Evolutionary conservation across 1,140 invertebrate species (phyloP), one percentile per base, ranked within the genome.

Genomic region (Zophobas morio): DNA sequence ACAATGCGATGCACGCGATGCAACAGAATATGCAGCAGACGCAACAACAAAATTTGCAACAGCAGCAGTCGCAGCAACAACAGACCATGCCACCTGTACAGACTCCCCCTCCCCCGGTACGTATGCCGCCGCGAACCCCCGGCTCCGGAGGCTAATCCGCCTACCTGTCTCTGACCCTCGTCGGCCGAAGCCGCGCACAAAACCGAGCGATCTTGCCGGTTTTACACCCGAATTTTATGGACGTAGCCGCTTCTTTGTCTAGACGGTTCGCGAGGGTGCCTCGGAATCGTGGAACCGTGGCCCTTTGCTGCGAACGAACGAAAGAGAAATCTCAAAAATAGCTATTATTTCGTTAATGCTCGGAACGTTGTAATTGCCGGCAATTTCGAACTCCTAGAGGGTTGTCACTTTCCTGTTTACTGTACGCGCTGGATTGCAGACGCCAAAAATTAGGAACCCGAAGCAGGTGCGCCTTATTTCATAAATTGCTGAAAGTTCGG

Each of bases 41-140:
- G 87, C 79, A 82, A 83, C 71, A 79, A 86, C 66, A 87, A 86
- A 83, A 42, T 56, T 56, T 74, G 57, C 87, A 88, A 82, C 81
- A 85, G 79, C 74, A 79, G 79, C 78, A 81, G 56, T 80, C 82
- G 47, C 80, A 81, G 75, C 81, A 81, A 77, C 81, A 83, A 77
- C 84, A 84, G 75, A 82, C 66, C 66, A 84, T 86, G 82, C 83
- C 83, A 84, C 79, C 81, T 84, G 84, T 84, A 82, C 83, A 85
- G 76, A 83, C 82, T 79, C 82, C 84, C 77, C 82, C 84, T 76
- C 83, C 84, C 49, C 76, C 79, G 84, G 85, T 86, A 85, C 70
- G 84, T 56, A 74, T 66, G 51, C 47, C 49, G 51, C 6, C 51
- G 20, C 36, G 46, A 72, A 53, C 51, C 70, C 46, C 36, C 20